A percentile compares a stretch with the other conserved stretches of the same genome.
phyloP scores from a whole-genome alignment of 2,797 vertebrate genomes.

The Clangula hyemalis region DNA sequence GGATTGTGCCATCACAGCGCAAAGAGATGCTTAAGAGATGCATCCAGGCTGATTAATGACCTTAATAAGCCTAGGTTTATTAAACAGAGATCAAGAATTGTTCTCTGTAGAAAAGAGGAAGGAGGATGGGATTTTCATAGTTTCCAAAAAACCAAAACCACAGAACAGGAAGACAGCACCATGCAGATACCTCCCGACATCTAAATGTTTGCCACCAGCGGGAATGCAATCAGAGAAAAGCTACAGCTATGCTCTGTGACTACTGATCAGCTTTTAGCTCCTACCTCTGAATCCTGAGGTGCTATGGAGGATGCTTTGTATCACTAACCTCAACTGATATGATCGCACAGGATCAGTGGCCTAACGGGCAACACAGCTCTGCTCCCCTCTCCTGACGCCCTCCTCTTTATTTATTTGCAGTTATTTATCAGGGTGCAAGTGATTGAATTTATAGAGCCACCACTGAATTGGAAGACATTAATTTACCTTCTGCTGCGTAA shows the following conservation, averaged over 20 bases:
- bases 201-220: neutral
- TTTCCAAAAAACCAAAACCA: neutral
- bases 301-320: neutral
- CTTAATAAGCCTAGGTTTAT: neutral
- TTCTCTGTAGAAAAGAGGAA: neutral
- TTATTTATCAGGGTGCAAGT: neutral
- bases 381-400: neutral
- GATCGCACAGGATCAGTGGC: accelerated
- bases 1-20: accelerated
- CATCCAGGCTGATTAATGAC: neutral
- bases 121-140: neutral
- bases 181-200: neutral
- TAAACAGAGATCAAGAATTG: neutral
- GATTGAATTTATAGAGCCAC: neutral
- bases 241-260: neutral
- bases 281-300: neutral
- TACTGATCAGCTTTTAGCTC: neutral
- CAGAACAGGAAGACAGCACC: neutral
- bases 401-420: accelerated
- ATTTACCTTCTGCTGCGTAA: neutral
- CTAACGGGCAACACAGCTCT: neutral
- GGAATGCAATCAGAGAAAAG: neutral
- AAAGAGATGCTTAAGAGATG: neutral
- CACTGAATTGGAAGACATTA: neutral
- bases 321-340: neutral